Percentiles rank a stretch among this genome's conserved stretches.
Evolutionary conservation across 2,888 invertebrate species (phyloP).

Genomic region (Belgica antarctica): DNA sequence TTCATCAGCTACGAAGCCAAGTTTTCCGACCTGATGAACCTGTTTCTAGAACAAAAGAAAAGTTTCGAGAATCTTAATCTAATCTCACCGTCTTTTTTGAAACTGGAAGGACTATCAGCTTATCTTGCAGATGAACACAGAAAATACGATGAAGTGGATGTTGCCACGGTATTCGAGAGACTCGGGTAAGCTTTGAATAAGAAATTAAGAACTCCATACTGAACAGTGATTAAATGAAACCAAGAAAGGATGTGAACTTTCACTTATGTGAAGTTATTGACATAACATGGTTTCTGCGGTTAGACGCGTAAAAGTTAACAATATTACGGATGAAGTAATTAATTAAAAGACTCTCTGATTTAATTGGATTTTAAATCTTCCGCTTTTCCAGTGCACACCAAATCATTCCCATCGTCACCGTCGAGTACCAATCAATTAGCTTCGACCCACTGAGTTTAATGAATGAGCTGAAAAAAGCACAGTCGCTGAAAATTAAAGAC

Average conservation of each 20-base stretch:
- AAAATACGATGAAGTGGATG: conserved; percentile 8
- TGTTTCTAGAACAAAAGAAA: background rate
- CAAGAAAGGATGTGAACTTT: no score
- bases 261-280: no score
- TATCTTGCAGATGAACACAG: background rate
- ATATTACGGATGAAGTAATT: no score
- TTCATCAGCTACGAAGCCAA: conserved; percentile 28
- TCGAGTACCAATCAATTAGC: conserved; percentile 21
- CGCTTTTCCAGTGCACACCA: background rate
- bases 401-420: conserved; percentile 19
- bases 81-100: conserved; percentile 15
- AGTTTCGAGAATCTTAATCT: background rate
- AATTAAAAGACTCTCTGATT: no score
- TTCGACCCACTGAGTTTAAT: conserved; percentile 24
- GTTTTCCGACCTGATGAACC: conserved; percentile 24
- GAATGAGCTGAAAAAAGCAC: conserved; percentile 56
- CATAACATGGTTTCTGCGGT: no score
- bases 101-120: background rate
- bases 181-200: conserved; percentile 2
- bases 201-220: no score
- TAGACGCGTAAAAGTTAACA: background rate
- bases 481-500: conserved; percentile 62
- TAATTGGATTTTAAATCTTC: no score
- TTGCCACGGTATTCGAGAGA: background rate
- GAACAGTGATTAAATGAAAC: no score